These are phyloP conservation scores for Glyptemys insculpta DNA, from an alignment of 2,797 vertebrate species.

Conservation along the genomic window DNA sequence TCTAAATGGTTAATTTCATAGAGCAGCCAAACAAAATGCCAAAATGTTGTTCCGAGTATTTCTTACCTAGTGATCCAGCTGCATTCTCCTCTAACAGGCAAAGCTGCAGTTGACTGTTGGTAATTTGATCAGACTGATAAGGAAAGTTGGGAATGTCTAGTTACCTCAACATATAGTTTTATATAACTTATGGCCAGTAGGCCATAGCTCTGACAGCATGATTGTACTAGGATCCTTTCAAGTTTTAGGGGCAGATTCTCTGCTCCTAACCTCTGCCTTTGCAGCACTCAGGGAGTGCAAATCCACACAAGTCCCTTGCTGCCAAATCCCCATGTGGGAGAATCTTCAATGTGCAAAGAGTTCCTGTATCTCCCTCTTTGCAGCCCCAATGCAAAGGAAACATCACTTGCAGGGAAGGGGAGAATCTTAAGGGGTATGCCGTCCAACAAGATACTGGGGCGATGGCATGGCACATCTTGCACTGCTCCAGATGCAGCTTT, in stretches of 20 bases:
- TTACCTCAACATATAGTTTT: not conserved
- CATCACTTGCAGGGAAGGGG: not conserved
- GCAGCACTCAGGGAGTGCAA: not conserved
- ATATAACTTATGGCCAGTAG: not conserved
- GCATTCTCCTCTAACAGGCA: not conserved
- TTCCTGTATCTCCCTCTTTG: not conserved
- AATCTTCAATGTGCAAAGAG: not conserved
- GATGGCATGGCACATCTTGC: not conserved
- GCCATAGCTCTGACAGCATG: not conserved
- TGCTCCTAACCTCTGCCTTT: not conserved
- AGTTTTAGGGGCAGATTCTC: not conserved
- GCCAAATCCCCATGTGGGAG: not conserved
- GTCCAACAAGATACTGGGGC: not conserved
- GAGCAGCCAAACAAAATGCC: not conserved
- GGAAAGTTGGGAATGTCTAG: not conserved
- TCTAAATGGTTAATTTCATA: not conserved
- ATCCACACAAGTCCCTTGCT: not conserved
- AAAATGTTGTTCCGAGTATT: not conserved
- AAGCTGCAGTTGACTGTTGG: not conserved
- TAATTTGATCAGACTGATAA: not conserved
- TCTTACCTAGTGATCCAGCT: not conserved
- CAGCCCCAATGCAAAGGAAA: not conserved
- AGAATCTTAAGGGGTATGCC: not conserved
- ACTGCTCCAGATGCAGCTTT: rapidly evolving
- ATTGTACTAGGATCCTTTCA: not conserved